phyloP scores from a whole-genome alignment of 2,888 invertebrate genomes.

The Timandra comae region DNA sequence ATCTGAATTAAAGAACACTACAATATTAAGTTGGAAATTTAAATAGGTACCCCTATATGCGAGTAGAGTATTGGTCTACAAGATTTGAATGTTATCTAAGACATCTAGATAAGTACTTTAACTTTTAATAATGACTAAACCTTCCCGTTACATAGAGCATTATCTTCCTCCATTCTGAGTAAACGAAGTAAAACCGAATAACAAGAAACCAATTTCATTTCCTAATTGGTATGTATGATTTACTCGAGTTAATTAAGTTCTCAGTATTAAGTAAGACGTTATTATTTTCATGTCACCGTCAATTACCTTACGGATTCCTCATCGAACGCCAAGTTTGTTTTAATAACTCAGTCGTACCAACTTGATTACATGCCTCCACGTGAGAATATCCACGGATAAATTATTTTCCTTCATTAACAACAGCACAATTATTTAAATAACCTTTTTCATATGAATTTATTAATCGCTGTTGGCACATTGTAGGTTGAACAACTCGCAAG shows the following conservation, averaged over 20 bases:
- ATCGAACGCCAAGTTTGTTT: constrained; percentile 10
- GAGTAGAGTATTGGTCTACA: too few relatives aligned
- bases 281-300: constrained; percentile 7
- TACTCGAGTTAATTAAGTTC: constrained; percentile 9
- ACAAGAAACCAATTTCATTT: constrained; percentile 1
- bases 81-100: too few relatives aligned
- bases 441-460: constrained; percentile 5
- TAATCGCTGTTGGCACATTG: constrained; percentile 9
- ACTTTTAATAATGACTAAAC: too few relatives aligned
- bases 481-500: constrained; percentile 3
- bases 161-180: too few relatives aligned
- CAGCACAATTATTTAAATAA: constrained; percentile 10
- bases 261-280: constrained; percentile 12
- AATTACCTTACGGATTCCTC: constrained; percentile 10
- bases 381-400: constrained; percentile 8
- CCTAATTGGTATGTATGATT: not conserved
- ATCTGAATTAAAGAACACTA: too few relatives aligned
- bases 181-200: not conserved
- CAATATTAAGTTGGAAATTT: too few relatives aligned
- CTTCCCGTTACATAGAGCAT: too few relatives aligned
- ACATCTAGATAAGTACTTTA: too few relatives aligned
- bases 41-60: too few relatives aligned
- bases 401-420: constrained; percentile 6
- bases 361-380: constrained; percentile 1
- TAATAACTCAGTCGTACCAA: constrained; percentile 9